Evolutionary conservation across 2,113 vertebrate genomes (phyloP).

Genomic region (human): GRCh38 chrX:45955501-45956000

Average conservation of each 20-base stretch:
- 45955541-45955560: slow-evolving; percentile 13
- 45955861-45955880: slow-evolving; percentile 12
- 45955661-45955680: not conserved
- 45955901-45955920: slow-evolving; percentile 37
- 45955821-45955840: slow-evolving; percentile 55
- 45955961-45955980: slow-evolving; percentile 9
- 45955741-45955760: slow-evolving; percentile 41
- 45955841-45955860: slow-evolving; percentile 52
- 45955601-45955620: not conserved
- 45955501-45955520: not conserved
- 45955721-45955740: slow-evolving; percentile 46
- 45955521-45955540: slow-evolving; percentile 32
- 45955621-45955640: slow-evolving; percentile 48
- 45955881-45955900: not conserved
- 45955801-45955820: slow-evolving; percentile 35
- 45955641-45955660: slow-evolving; percentile 1
- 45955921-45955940: slow-evolving; percentile 9
- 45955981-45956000: not conserved
- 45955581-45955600: slow-evolving; percentile 8
- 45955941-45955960: not conserved
- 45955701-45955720: not conserved
- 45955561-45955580: slow-evolving; percentile 36
- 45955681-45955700: no score
- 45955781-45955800: slow-evolving; percentile 50
- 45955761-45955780: slow-evolving; percentile 52